phyloP scores from a whole-genome alignment of 2,797 vertebrate species.

The Cryptoblepharus egeriae region DNA sequence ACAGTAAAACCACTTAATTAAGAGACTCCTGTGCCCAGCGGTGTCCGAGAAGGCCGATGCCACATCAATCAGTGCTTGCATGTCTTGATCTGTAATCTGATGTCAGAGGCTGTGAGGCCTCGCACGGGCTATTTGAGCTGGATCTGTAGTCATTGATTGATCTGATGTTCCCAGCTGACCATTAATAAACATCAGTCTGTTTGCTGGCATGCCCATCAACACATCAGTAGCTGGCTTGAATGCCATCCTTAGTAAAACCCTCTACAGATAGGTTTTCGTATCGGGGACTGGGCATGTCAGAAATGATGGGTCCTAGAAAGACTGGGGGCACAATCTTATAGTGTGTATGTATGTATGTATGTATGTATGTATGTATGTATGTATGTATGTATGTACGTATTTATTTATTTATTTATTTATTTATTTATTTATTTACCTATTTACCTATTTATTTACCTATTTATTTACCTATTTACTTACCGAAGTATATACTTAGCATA shows the following conservation, averaged over 20 bases:
- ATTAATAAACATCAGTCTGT: background rate
- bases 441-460: too few species aligned
- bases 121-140: constrained; percentile 9
- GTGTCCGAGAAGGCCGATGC: constrained; percentile 25
- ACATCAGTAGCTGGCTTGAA: rapidly evolving
- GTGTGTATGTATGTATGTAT: too few species aligned
- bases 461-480: too few species aligned
- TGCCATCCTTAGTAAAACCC: background rate
- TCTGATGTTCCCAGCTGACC: background rate
- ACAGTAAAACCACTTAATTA: constrained; percentile 56
- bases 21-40: constrained; percentile 35
- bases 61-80: background rate
- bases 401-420: too few species aligned
- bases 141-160: background rate
- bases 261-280: background rate
- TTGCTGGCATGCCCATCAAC: background rate
- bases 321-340: too few species aligned
- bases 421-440: too few species aligned
- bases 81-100: constrained; percentile 27
- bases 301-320: background rate
- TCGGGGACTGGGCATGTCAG: too few species aligned
- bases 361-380: too few species aligned
- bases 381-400: too few species aligned
- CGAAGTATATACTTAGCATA: too few species aligned
- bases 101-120: background rate